Evolutionary conservation across 2,797 vertebrate genomes (phyloP), one percentile per base, ranked within the genome.

Genomic region (Channa striata): DNA sequence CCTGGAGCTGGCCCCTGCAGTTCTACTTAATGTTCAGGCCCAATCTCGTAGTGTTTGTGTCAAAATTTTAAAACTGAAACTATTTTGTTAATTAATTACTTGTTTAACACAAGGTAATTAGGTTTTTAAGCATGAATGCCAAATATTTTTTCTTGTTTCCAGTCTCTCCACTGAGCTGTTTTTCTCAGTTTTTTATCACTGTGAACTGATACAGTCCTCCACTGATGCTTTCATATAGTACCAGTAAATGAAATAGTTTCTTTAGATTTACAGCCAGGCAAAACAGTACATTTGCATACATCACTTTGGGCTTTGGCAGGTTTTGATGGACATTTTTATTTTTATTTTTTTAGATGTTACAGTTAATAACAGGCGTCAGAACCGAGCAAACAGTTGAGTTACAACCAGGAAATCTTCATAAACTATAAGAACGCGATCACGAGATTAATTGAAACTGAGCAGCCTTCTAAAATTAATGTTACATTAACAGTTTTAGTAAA

Each of bases 191-290:
- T 30, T 59, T 8, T 30, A 39, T 40, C 1, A 33, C 13, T 23
- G 6, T 23, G 33, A 68, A 40, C 14, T 11, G 8, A 48, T 62
- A 17, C 13, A n/a, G 20, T 42, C 17, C 4, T 13, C 23, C 34
- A 36, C 39, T 1, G 0, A 11, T 34, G 17, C 19, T 23, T 64
- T 33, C 4, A 5, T 34, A 23, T 5, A 36, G 6, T 17, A 11
- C n/a, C 44, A 23, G 6, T 19, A 4, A 36, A 20, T 25, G 8
- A 1, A 62, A 42, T 48, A 25, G 59, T 2, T 25, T 34, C 39
- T 72, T 64, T 11, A 9, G 46, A 56, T 54, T 37, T 16, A 59
- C 42, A 59, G 39, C 66, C 8, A 64, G 39, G 48, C 5, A 2
- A 25, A 58, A 68, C 8, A 1, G 50, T n/a, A 30, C 6, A 12